A percentile compares a stretch with the other conserved stretches of the same genome.
Evolutionary conservation across 2,888 invertebrate species (phyloP).

Genomic region (Marasmarcha lunaedactyla): DNA sequence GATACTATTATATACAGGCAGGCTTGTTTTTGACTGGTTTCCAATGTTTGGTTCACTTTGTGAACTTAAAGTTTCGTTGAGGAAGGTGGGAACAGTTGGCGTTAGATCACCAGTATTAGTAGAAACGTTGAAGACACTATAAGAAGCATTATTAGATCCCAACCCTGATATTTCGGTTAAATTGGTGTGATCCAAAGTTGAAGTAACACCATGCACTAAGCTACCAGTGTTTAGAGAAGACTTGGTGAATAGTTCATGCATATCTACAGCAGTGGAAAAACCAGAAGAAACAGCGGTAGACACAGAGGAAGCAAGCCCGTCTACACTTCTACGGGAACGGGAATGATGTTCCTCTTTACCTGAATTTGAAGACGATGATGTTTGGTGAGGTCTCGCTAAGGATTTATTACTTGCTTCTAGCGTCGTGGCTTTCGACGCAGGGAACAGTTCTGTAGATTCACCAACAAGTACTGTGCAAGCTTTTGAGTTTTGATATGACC

Average conservation of each 20-base stretch:
- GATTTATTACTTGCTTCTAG: constrained; percentile 78
- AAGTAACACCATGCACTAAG: constrained; percentile 61
- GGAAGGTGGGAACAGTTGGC: constrained; percentile 8
- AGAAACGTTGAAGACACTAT: constrained; percentile 23
- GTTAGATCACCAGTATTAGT: constrained; percentile 44
- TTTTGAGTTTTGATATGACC: constrained; percentile 86
- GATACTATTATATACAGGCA: not conserved
- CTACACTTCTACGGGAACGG: constrained; percentile 80
- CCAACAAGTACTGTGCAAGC: constrained; percentile 88
- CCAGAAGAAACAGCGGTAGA: constrained; percentile 41
- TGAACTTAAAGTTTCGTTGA: not conserved
- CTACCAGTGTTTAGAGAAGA: constrained; percentile 51
- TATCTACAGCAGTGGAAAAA: constrained; percentile 52
- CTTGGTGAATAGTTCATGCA: constrained; percentile 60
- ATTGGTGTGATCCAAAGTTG: constrained; percentile 21
- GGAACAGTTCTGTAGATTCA: constrained; percentile 77
- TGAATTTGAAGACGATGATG: constrained; percentile 64
- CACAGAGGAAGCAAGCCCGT: constrained; percentile 69
- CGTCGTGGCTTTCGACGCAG: constrained; percentile 78
- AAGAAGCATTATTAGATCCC: constrained; percentile 37
- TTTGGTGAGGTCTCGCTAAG: constrained; percentile 74
- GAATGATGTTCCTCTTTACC: constrained; percentile 64
- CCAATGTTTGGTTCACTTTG: not conserved
- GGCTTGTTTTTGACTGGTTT: no score
- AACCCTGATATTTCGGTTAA: constrained; percentile 24